These are phyloP conservation scores for Microcebus ravelobensis DNA, from an alignment of 2,113 vertebrate species.

Conservation along the genomic window DNA sequence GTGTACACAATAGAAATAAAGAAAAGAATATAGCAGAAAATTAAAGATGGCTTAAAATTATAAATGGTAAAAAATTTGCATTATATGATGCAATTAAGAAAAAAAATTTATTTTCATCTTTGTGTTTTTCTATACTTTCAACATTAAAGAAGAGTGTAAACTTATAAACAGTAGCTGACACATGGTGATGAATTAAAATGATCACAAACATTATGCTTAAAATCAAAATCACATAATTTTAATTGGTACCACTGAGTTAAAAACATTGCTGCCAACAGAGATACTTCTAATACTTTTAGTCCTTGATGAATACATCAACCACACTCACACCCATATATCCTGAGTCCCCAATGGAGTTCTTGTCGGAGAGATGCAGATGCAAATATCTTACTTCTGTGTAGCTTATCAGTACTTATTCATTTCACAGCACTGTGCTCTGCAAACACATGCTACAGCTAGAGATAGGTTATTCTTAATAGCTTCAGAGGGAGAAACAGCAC, in stretches of 20 bases:
- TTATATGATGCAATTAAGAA: background rate
- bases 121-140: background rate
- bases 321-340: background rate
- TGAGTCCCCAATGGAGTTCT: background rate
- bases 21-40: background rate
- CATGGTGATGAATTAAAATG: background rate
- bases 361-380: background rate
- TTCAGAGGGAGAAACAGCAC: conserved; percentile 17
- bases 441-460: background rate
- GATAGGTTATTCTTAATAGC: conserved; percentile 34
- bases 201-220: background rate
- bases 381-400: background rate
- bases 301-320: background rate
- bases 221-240: conserved; percentile 38
- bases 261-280: background rate
- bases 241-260: background rate
- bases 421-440: background rate
- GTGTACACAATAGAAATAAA: background rate
- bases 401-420: background rate
- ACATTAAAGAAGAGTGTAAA: background rate
- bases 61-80: background rate
- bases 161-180: background rate
- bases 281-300: background rate
- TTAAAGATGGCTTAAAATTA: background rate
- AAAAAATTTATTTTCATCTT: background rate